These are phyloP conservation scores for Cranoglanis bouderius DNA, from an alignment of 2,113 vertebrate genomes.

Conservation along the genomic window DNA sequence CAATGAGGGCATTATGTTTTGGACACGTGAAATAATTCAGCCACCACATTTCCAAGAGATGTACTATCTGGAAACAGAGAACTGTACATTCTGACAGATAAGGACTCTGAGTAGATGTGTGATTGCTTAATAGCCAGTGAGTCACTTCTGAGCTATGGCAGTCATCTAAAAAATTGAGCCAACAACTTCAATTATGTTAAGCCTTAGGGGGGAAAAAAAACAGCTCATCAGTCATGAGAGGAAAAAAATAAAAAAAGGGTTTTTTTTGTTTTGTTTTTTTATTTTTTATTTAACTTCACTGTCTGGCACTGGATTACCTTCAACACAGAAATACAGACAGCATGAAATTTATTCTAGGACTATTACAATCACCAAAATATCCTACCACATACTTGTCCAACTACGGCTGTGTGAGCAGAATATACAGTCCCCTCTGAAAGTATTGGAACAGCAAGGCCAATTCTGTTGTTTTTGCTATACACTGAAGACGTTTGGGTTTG, in stretches of 20 bases:
- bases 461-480: background rate
- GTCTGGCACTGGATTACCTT: background rate
- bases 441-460: background rate
- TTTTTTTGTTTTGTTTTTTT: background rate
- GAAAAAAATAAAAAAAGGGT: background rate
- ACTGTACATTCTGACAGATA: conserved; percentile 5
- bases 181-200: background rate
- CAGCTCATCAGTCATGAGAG: background rate
- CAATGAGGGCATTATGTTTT: conserved; percentile 12
- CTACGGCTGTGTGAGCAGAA: background rate
- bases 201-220: background rate
- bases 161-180: background rate
- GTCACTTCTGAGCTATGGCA: background rate
- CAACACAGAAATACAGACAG: background rate
- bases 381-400: background rate
- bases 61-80: background rate
- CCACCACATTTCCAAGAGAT: background rate
- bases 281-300: background rate
- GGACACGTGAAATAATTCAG: background rate
- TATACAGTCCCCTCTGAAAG: background rate
- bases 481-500: background rate
- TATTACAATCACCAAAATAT: background rate
- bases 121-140: background rate
- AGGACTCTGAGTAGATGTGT: background rate
- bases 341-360: background rate